phyloP scores from a whole-genome alignment of 2,797 vertebrate species.

The Gymnoscopelus microlampas region DNA sequence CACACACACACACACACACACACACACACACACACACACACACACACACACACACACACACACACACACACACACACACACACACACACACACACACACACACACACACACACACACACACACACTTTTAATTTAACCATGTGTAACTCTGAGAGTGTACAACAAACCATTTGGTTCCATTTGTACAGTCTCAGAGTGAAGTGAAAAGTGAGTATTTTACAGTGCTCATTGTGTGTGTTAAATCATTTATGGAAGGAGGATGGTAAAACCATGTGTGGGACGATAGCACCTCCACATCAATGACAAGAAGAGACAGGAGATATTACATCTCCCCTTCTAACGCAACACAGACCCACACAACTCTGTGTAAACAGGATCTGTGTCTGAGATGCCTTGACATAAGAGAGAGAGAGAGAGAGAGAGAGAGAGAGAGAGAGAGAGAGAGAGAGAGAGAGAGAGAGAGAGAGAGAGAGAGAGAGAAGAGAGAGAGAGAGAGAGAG shows the following conservation, averaged over 20 bases:
- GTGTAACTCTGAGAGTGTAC: too few species aligned
- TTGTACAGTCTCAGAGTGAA: too few species aligned
- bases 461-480: too few species aligned
- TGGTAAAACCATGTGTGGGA: slow-evolving; percentile 29
- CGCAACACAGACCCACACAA: slow-evolving; percentile 41
- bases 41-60: too few species aligned
- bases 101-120: too few species aligned
- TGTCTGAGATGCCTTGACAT: slow-evolving; percentile 61
- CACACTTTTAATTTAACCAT: too few species aligned
- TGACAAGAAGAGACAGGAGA: slow-evolving; percentile 42
- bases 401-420: slow-evolving; percentile 59
- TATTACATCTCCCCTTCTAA: slow-evolving; percentile 46
- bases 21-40: too few species aligned
- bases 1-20: too few species aligned
- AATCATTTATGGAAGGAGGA: slow-evolving; percentile 5
- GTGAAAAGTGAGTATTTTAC: too few species aligned
- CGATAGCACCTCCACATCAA: slow-evolving; percentile 20
- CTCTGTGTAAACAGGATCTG: slow-evolving; percentile 61
- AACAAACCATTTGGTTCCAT: too few species aligned
- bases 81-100: too few species aligned
- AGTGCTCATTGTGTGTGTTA: background rate
- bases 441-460: background rate
- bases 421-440: background rate
- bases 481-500: background rate
- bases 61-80: too few species aligned